phyloP scores from a whole-genome alignment of 2,113 vertebrate genomes.

The Stigmatopora argus region DNA sequence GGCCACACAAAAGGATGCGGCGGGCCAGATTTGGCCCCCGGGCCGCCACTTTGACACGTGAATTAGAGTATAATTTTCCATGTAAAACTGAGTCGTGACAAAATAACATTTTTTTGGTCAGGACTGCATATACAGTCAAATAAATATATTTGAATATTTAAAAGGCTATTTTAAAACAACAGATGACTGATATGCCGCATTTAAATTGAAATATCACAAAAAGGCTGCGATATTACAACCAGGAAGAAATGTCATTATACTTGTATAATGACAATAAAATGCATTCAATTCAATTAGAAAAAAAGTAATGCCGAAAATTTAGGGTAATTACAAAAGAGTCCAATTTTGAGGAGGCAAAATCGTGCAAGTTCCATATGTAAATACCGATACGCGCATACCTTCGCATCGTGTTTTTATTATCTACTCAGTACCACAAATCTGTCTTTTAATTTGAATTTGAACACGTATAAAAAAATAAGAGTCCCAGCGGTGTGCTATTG shows the following conservation, averaged over 20 bases:
- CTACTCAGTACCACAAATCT: constrained; percentile 78
- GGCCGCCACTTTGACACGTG: too few species aligned
- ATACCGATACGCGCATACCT: constrained; percentile 8
- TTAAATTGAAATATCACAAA: not conserved
- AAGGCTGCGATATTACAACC: not conserved
- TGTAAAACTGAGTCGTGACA: too few species aligned
- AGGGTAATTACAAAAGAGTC: not conserved
- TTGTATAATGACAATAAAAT: too few species aligned
- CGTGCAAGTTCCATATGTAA: not conserved
- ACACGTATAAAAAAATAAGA: constrained; percentile 20
- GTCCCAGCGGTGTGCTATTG: constrained; percentile 29
- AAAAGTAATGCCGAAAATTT: not conserved
- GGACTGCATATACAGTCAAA: too few species aligned
- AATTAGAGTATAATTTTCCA: too few species aligned
- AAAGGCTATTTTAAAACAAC: not conserved
- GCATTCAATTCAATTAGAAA: not conserved
- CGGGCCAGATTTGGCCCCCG: too few species aligned
- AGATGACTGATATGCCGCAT: not conserved
- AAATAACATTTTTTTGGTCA: too few species aligned
- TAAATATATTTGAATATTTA: too few species aligned
- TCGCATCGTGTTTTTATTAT: constrained; percentile 25
- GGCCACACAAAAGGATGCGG: too few species aligned
- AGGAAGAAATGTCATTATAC: not conserved
- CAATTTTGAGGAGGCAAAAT: not conserved
- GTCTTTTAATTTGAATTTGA: constrained; percentile 72